Percentiles rank a stretch among this genome's conserved stretches.
Evolutionary conservation across 2,888 invertebrate species (phyloP).

Genomic region (Quadroppia sp.): DNA sequence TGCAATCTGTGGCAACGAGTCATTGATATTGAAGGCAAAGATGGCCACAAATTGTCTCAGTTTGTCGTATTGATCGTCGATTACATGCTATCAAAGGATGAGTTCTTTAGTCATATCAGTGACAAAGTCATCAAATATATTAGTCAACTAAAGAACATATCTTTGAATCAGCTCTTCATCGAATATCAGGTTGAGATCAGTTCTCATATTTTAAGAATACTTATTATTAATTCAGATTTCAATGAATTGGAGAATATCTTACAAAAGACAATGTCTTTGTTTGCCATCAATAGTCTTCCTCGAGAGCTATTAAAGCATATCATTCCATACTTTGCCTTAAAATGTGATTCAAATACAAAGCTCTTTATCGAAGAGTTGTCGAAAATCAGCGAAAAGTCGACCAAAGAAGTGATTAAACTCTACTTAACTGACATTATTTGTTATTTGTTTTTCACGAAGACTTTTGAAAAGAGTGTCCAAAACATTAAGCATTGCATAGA

Average conservation of each 20-base stretch:
- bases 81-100: not conserved
- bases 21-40: not conserved
- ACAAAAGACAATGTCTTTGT: not conserved
- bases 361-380: not conserved
- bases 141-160: not conserved
- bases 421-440: not conserved
- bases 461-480: not conserved
- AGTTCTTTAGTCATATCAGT: not conserved
- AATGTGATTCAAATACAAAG: not conserved
- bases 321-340: not conserved
- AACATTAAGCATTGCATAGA: not conserved
- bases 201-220: not conserved
- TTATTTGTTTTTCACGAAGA: not conserved
- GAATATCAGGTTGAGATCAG: not conserved
- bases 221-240: conserved; percentile 5
- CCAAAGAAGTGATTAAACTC: not conserved
- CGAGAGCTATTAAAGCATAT: not conserved
- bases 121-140: conserved; percentile 17
- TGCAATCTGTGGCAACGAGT: not conserved
- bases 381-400: not conserved
- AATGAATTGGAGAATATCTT: not conserved
- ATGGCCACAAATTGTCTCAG: not conserved
- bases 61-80: not conserved
- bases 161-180: conserved; percentile 1
- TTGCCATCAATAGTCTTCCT: not conserved